Evolutionary conservation across 2,113 vertebrate genomes (phyloP).

Genomic region (Cyphomyrus plagiostoma): DNA sequence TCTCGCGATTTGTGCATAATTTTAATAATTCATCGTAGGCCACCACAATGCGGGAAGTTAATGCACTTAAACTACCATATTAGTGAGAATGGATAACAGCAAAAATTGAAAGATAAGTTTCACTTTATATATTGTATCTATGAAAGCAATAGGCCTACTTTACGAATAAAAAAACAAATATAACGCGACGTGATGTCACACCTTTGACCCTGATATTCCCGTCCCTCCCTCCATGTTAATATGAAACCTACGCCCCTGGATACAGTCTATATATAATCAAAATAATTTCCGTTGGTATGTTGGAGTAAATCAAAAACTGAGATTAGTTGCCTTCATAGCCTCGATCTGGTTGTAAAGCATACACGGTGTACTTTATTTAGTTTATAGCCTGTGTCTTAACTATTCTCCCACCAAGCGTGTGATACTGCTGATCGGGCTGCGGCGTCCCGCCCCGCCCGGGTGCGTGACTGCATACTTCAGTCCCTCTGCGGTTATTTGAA

Average conservation of each 20-base stretch:
- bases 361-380: neutral
- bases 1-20: neutral
- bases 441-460: slow-evolving; percentile 30
- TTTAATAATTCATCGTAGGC: neutral
- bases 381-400: neutral
- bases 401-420: neutral
- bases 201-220: neutral
- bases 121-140: neutral
- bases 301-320: neutral
- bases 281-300: neutral
- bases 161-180: neutral
- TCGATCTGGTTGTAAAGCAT: slow-evolving; percentile 20
- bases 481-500: slow-evolving; percentile 59
- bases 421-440: slow-evolving; percentile 28
- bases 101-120: neutral
- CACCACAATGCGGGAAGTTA: neutral
- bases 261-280: neutral
- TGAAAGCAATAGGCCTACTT: neutral
- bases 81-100: neutral
- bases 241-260: neutral
- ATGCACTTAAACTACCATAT: neutral
- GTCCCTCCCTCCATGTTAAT: neutral
- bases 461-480: slow-evolving; percentile 39
- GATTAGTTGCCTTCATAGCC: neutral
- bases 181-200: neutral